Percentiles rank a stretch among this genome's conserved stretches.
Evolutionary conservation across 2,888 invertebrate species (phyloP).

Genomic region (Ophion costatus): DNA sequence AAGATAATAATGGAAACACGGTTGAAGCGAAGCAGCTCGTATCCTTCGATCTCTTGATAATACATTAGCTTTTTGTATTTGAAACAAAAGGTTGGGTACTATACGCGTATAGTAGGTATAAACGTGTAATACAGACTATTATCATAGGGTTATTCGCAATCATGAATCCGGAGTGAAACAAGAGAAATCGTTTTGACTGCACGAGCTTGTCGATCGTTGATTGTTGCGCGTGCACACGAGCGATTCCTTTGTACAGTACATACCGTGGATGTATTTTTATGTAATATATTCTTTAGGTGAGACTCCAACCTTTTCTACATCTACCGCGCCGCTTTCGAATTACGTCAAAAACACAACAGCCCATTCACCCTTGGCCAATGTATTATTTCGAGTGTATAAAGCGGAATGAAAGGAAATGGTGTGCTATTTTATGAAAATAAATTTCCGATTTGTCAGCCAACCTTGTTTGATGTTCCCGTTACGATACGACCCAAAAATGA

Average conservation of each 20-base stretch:
- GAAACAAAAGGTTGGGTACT: conserved; percentile 32
- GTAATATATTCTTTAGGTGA: conserved; percentile 46
- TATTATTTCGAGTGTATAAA: conserved; percentile 49
- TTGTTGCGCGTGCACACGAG: conserved; percentile 9
- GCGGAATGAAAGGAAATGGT: conserved; percentile 8
- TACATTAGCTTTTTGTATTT: conserved; percentile 38
- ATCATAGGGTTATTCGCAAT: conserved; percentile 31
- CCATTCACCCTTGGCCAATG: conserved; percentile 40
- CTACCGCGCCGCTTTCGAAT: conserved; percentile 11
- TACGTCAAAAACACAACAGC: conserved; percentile 7
- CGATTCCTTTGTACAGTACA: conserved; percentile 58
- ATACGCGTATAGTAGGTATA: conserved; percentile 16
- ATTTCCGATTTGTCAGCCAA: conserved; percentile 41
- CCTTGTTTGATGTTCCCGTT: neutral
- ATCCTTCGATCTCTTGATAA: conserved; percentile 4
- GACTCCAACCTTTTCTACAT: conserved; percentile 24
- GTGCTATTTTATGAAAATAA: conserved; percentile 44
- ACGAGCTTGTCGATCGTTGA: conserved; percentile 29
- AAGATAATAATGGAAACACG: conserved; percentile 10
- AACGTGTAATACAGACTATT: conserved; percentile 6
- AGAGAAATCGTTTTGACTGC: conserved; percentile 39
- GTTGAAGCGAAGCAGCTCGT: conserved; percentile 16
- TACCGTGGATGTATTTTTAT: conserved; percentile 64
- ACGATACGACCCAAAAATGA: neutral
- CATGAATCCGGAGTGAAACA: conserved; percentile 26